These are phyloP conservation scores for Isoperla grammatica DNA, from an alignment of 2,888 invertebrate genomes.

Conservation along the genomic window DNA sequence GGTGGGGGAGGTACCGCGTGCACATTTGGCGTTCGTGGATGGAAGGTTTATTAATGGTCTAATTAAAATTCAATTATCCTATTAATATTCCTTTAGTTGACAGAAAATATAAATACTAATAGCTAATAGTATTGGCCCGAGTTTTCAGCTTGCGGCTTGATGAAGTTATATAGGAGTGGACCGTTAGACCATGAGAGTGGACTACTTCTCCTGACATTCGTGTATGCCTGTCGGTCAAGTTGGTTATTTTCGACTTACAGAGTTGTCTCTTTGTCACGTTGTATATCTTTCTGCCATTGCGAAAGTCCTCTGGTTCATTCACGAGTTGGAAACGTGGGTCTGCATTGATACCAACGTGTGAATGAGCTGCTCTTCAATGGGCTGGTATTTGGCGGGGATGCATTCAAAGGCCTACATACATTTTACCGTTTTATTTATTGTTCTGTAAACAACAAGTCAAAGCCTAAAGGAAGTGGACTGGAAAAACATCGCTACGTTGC, in stretches of 20 bases:
- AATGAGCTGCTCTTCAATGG: neutral
- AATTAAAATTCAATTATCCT: too few species aligned
- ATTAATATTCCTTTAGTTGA: too few species aligned
- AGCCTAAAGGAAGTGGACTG: neutral
- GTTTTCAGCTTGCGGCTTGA: too few species aligned
- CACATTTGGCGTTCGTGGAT: too few species aligned
- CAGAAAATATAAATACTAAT: too few species aligned
- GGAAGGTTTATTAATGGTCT: too few species aligned
- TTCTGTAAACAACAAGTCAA: slow-evolving; percentile 4
- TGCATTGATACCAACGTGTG: slow-evolving; percentile 5
- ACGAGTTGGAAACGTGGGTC: neutral
- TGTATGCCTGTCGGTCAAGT: neutral
- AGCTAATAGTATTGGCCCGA: too few species aligned
- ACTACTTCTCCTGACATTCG: too few species aligned
- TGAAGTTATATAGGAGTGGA: too few species aligned
- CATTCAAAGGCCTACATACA: neutral
- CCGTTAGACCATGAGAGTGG: too few species aligned
- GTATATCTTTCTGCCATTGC: slow-evolving; percentile 4
- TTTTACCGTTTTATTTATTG: slow-evolving; percentile 13
- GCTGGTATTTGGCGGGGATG: neutral
- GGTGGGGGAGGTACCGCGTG: too few species aligned
- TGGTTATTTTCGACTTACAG: slow-evolving; percentile 1
- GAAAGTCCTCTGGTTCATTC: neutral
- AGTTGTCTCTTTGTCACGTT: slow-evolving; percentile 5
- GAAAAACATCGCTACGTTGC: neutral